phyloP scores from a whole-genome alignment of 2,888 invertebrate genomes.

The Cerastis rubricosa region DNA sequence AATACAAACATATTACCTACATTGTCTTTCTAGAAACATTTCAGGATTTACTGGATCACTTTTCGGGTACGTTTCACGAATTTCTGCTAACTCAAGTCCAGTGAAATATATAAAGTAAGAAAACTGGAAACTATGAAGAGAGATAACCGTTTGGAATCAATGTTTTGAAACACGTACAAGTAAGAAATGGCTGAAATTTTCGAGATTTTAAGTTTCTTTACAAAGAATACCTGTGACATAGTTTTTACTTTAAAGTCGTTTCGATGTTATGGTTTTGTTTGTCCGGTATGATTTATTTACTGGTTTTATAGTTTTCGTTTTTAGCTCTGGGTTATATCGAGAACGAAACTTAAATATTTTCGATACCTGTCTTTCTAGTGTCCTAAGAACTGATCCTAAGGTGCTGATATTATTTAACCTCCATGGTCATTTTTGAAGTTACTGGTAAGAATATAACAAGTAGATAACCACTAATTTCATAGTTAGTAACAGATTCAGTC shows the following conservation, averaged over 20 bases:
- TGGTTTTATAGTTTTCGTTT: background rate
- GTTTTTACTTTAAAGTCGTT: slow-evolving; percentile 27
- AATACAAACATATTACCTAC: background rate
- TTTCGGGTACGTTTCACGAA: background rate
- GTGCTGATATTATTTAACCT: background rate
- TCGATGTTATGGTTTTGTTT: slow-evolving; percentile 33
- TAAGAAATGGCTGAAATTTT: slow-evolving; percentile 19
- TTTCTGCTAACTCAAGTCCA: background rate
- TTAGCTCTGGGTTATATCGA: background rate
- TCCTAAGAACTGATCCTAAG: background rate
- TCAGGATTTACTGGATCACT: background rate
- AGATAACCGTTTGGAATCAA: slow-evolving; percentile 12
- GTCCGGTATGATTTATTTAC: slow-evolving; percentile 10
- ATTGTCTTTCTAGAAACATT: background rate
- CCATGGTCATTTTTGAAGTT: background rate
- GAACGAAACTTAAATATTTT: background rate
- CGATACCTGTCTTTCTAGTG: background rate
- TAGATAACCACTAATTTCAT: background rate
- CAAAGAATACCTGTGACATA: slow-evolving; percentile 5
- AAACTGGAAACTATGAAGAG: background rate
- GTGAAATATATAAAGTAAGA: background rate
- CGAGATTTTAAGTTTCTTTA: slow-evolving; percentile 11
- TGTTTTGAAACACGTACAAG: slow-evolving; percentile 20
- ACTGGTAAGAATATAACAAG: background rate
- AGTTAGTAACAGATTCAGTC: background rate